Evolutionary conservation across 2,113 vertebrate species (phyloP), one percentile per base, ranked within the genome.

Genomic region (Larimichthys crocea): DNA sequence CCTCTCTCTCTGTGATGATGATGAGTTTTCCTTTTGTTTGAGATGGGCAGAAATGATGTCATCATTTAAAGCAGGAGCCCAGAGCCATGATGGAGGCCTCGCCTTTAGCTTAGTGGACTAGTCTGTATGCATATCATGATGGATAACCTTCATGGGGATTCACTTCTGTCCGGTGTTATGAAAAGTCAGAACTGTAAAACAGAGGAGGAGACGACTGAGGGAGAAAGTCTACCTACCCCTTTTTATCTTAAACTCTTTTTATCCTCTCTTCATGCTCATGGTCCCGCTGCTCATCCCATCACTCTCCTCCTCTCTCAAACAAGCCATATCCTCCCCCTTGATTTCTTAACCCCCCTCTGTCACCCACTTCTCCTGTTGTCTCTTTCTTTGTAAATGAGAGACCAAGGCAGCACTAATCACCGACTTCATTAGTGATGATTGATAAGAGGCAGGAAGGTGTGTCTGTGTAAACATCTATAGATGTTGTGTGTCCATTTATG

Each of bases 1-100:
- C 35, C 26, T 15, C 75, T 83, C 71, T 46, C 61, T 76, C 65
- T 64, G 1, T 26, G 26, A 26, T 26, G 53, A 84, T 90, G 88
- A 92, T 93, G 90, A 91, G 80, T 93, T 92, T 91, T 91, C 86
- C 90, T 92, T 93, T 93, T 88, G 92, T 91, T 90, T 87, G 66
- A 89, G 83, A 91, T 85, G 88, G 78, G 72, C 86, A 90, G 88
- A 80, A 89, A 86, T 92, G 84, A 92, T 92, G 89, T 92, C 91
- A 91, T 92, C 84, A 90, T 91, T 87, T 76, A 70, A 88, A 91
- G 89, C 64, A 12, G 70, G 70, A 80, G 59, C 71, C 61, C 0
- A 1, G 65, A 87, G 53, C 79, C 74, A 14, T 55, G 44, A 78
- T 7, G 62, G 70, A 89, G 80, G 76, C 79, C 71, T 83, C 5